A percentile compares a stretch with the other conserved stretches of the same genome.
These are phyloP conservation scores for Chloroceryle aenea DNA, from an alignment of 2,113 vertebrate genomes.

Conservation along the genomic window DNA sequence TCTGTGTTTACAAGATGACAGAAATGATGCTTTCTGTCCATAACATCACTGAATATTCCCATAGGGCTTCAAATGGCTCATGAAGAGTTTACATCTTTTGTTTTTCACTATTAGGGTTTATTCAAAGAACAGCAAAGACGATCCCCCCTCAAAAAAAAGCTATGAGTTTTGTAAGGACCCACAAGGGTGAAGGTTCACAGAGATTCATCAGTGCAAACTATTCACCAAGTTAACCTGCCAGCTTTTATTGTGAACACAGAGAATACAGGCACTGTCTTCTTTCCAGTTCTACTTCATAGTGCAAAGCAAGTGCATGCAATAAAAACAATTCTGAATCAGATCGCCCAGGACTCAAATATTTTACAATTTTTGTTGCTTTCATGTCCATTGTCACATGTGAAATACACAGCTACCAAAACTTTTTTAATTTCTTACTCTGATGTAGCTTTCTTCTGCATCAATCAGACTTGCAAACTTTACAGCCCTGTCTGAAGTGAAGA, in stretches of 20 bases:
- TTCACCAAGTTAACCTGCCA: neutral
- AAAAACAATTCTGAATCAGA: neutral
- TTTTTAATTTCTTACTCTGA: neutral
- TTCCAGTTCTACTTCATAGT: neutral
- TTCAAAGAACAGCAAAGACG: neutral
- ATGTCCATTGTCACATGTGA: neutral
- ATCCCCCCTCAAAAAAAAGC: too few species aligned
- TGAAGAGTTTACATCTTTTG: neutral
- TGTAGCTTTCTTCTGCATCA: neutral
- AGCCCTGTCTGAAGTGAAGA: neutral
- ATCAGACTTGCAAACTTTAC: neutral
- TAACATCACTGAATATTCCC: neutral
- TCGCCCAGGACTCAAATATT: neutral
- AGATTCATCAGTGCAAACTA: neutral
- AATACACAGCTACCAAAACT: neutral
- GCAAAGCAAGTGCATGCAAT: neutral
- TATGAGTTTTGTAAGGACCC: neutral
- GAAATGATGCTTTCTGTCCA: neutral
- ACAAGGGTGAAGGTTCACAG: neutral
- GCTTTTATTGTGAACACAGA: neutral
- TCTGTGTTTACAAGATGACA: neutral
- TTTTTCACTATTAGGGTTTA: neutral
- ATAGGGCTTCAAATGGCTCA: neutral
- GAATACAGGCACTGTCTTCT: neutral
- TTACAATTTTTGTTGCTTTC: neutral